Percentiles rank a stretch among this genome's conserved stretches.
These are phyloP conservation scores for Chinchilla lanigera DNA, from an alignment of 2,113 vertebrate genomes.

Conservation along the genomic window DNA sequence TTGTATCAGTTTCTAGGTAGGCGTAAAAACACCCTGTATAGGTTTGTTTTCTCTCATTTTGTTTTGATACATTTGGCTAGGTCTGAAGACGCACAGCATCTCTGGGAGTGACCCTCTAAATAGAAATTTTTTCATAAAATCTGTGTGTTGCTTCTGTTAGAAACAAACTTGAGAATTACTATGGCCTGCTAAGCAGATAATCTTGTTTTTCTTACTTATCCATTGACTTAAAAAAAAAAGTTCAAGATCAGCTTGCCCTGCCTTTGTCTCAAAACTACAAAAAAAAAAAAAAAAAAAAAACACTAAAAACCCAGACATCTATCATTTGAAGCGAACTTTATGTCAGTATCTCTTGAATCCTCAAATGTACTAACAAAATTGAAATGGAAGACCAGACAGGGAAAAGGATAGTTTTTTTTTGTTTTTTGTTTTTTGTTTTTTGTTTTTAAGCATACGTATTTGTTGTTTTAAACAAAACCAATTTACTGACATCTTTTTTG, in stretches of 20 bases:
- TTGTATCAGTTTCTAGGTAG: neutral
- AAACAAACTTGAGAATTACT: neutral
- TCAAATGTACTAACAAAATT: neutral
- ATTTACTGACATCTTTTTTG: neutral
- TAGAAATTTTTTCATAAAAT: neutral
- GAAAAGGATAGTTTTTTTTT: neutral
- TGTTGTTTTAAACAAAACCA: neutral
- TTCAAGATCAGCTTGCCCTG: too few species aligned
- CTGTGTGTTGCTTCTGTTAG: neutral
- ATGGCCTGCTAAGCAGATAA: neutral
- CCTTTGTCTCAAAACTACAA: too few species aligned
- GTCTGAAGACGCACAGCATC: neutral
- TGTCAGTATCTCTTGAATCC: neutral
- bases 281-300: constrained; percentile 33
- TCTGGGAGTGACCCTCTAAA: neutral
- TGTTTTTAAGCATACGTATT: neutral
- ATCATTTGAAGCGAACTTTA: neutral
- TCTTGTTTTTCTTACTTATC: constrained; percentile 46
- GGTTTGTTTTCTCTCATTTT: neutral
- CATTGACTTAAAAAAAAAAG: neutral
- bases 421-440: neutral
- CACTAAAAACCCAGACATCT: neutral
- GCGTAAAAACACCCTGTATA: neutral
- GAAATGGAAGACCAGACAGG: neutral
- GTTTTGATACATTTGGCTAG: neutral